Evolutionary conservation across 2,113 vertebrate genomes (phyloP).

Genomic region (Balaeniceps rex): DNA sequence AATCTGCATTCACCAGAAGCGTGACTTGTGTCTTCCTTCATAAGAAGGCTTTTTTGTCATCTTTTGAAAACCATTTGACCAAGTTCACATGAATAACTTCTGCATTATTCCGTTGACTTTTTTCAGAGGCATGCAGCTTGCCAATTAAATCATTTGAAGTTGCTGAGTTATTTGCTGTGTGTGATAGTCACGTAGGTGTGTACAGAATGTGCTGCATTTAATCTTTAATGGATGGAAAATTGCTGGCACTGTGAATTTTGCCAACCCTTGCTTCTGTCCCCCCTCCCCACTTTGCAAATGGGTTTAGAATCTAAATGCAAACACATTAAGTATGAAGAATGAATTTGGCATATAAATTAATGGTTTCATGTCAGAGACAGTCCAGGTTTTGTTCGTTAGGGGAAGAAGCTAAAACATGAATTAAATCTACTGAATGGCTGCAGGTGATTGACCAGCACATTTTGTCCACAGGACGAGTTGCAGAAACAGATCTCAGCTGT

Average conservation of each 20-base stretch:
- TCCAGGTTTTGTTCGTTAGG: not conserved
- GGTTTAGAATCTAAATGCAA: conserved; percentile 33
- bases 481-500: not conserved
- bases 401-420: conserved; percentile 2
- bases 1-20: conserved; percentile 29
- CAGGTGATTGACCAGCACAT: conserved; percentile 6
- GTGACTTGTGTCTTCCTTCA: not conserved
- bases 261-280: not conserved
- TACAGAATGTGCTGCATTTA: conserved; percentile 18
- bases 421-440: not conserved
- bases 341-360: conserved; percentile 48
- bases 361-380: not conserved
- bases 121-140: not conserved
- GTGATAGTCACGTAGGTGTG: conserved; percentile 37
- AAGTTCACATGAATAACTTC: not conserved
- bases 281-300: not conserved
- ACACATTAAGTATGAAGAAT: conserved; percentile 17
- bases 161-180: conserved; percentile 7
- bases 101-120: not conserved
- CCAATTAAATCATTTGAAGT: conserved; percentile 35
- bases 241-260: conserved; percentile 18
- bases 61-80: not conserved
- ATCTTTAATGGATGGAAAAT: conserved; percentile 33
- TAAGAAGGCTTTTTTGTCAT: not conserved
- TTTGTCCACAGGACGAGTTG: not conserved